Evolutionary conservation across 1,140 invertebrate species (phyloP).

Genomic region (Cylas formicarius): DNA sequence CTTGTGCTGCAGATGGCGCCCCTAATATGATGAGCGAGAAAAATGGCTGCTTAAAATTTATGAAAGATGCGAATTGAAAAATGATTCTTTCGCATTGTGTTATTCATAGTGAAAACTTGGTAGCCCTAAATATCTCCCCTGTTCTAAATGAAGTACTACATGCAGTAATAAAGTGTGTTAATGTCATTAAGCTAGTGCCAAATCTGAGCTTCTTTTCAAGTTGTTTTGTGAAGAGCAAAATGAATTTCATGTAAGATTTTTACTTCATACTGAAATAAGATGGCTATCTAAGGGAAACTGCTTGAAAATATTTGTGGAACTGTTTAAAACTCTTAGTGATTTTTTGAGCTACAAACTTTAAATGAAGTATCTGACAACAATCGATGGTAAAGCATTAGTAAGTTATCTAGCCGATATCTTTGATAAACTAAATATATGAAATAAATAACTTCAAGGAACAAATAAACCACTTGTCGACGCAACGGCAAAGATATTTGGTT

Average conservation of each 20-base stretch:
- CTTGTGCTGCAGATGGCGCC: background rate
- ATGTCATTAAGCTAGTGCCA: constrained; percentile 23
- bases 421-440: constrained; percentile 21
- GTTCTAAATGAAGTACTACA: constrained; percentile 25
- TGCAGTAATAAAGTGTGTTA: constrained; percentile 22
- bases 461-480: constrained; percentile 20
- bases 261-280: constrained; percentile 27
- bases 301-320: constrained; percentile 27
- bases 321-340: constrained; percentile 17
- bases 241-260: constrained; percentile 26
- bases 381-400: constrained; percentile 19
- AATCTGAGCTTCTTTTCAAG: constrained; percentile 22
- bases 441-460: constrained; percentile 22
- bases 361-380: constrained; percentile 25
- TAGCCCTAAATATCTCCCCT: constrained; percentile 22
- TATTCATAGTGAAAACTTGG: constrained; percentile 25
- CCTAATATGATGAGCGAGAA: constrained; percentile 5
- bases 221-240: constrained; percentile 24
- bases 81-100: constrained; percentile 25
- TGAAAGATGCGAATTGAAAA: constrained; percentile 17
- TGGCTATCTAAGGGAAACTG: constrained; percentile 26
- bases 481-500: constrained; percentile 20
- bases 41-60: constrained; percentile 13
- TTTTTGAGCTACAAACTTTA: constrained; percentile 25
- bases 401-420: constrained; percentile 5